Percentiles rank a stretch among this genome's conserved stretches.
Evolutionary conservation across 92 coral and sea anemone genomes (phyloP).

Genomic region (Pocillopora grandis): DNA sequence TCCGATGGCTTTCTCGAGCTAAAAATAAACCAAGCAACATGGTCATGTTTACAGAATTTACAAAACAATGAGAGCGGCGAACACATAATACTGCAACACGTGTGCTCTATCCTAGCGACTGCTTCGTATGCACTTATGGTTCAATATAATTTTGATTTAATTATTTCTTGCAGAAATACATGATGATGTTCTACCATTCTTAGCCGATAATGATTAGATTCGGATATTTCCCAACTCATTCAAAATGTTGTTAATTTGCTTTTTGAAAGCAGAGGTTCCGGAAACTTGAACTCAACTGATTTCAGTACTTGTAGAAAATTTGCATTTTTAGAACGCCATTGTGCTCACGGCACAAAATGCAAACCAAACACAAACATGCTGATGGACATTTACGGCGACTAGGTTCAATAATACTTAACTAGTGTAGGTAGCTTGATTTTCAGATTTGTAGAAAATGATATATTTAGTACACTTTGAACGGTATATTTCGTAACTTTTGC

Average conservation of each 20-base stretch:
- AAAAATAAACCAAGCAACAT: slow-evolving; percentile 11
- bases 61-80: slow-evolving; percentile 26
- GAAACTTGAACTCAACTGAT: too few relatives aligned
- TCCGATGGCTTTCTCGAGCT: not conserved
- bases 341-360: not conserved
- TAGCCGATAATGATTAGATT: not conserved
- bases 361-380: not conserved
- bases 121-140: not conserved
- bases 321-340: too few relatives aligned
- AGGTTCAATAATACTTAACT: not conserved
- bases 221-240: too few relatives aligned
- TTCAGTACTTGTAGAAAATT: too few relatives aligned
- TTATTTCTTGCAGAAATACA: not conserved
- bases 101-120: slow-evolving; percentile 11
- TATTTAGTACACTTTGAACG: not conserved
- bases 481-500: not conserved
- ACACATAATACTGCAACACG: slow-evolving; percentile 30
- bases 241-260: too few relatives aligned
- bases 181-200: not conserved
- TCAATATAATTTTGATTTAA: not conserved
- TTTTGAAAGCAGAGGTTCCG: too few relatives aligned
- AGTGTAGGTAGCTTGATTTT: not conserved
- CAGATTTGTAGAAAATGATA: slow-evolving; percentile 18
- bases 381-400: not conserved
- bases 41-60: slow-evolving; percentile 20